phyloP scores from a whole-genome alignment of 2,113 vertebrate genomes.

The Ornithorhynchus anatinus region DNA sequence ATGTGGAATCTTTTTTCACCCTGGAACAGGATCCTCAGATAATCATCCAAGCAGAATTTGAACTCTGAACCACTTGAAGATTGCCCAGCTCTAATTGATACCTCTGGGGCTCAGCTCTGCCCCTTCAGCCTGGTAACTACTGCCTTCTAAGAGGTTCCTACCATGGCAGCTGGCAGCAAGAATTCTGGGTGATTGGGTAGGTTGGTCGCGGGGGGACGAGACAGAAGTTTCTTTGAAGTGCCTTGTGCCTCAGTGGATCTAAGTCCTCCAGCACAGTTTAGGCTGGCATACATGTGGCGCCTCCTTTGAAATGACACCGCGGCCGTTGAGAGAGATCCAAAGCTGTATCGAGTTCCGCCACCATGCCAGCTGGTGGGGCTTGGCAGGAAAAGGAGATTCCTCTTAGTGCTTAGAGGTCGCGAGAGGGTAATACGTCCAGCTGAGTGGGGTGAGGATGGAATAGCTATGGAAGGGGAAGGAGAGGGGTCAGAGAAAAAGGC shows the following conservation, averaged over 20 bases:
- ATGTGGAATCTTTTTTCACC: not conserved
- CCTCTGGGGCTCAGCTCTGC: not conserved
- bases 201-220: not conserved
- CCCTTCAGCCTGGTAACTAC: not conserved
- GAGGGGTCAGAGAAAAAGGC: not conserved
- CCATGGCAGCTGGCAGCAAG: not conserved
- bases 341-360: slow-evolving; percentile 38
- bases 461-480: not conserved
- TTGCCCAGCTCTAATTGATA: not conserved
- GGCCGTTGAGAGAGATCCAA: slow-evolving; percentile 27
- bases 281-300: slow-evolving; percentile 20
- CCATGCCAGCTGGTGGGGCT: slow-evolving; percentile 38
- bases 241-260: not conserved
- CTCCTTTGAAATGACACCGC: slow-evolving; percentile 44
- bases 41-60: not conserved
- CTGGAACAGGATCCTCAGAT: not conserved
- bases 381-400: slow-evolving; percentile 61
- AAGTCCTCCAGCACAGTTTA: not conserved
- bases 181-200: not conserved
- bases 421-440: not conserved
- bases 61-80: not conserved
- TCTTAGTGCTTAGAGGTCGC: slow-evolving; percentile 54
- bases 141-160: not conserved
- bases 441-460: not conserved
- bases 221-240: slow-evolving; percentile 8